phyloP scores from a whole-genome alignment of 2,888 invertebrate species.

The Ectropis crepuscularia region DNA sequence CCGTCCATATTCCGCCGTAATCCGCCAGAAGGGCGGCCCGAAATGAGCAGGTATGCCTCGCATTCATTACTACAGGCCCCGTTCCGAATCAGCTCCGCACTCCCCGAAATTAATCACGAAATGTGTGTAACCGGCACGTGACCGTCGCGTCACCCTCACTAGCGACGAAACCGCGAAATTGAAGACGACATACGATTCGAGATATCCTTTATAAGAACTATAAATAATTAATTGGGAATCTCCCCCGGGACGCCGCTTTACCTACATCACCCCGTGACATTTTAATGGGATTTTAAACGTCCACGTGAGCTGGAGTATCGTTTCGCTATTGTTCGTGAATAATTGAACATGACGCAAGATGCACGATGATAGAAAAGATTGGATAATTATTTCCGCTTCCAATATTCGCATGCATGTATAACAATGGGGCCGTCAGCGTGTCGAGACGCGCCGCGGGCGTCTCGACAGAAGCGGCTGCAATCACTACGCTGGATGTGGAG shows the following conservation, averaged over 20 bases:
- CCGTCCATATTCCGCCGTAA: constrained; percentile 34
- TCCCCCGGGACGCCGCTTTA: constrained; percentile 57
- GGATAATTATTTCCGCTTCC: constrained; percentile 67
- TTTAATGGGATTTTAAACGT: constrained; percentile 78
- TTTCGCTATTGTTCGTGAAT: constrained; percentile 61
- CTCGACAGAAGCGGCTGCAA: constrained; percentile 49
- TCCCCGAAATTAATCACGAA: constrained; percentile 60
- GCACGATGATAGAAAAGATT: constrained; percentile 54
- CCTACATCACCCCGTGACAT: constrained; percentile 75
- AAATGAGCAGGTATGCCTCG: constrained; percentile 38
- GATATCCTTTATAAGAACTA: constrained; percentile 63
- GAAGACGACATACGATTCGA: constrained; percentile 40
- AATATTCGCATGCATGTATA: constrained; percentile 60
- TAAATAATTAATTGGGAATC: constrained; percentile 73
- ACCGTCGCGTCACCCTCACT: constrained; percentile 42
- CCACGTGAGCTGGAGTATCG: constrained; percentile 56
- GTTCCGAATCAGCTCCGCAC: constrained; percentile 48
- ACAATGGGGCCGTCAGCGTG: constrained; percentile 60
- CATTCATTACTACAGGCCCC: constrained; percentile 47
- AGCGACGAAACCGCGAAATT: constrained; percentile 43
- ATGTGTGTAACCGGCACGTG: constrained; percentile 57
- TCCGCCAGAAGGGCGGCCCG: constrained; percentile 1
- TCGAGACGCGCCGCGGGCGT: constrained; percentile 59
- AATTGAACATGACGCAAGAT: constrained; percentile 53
- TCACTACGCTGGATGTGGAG: constrained; percentile 65